Evolutionary conservation across 2,888 invertebrate species (phyloP), one percentile per base, ranked within the genome.

Genomic region (Smittia aterrima): DNA sequence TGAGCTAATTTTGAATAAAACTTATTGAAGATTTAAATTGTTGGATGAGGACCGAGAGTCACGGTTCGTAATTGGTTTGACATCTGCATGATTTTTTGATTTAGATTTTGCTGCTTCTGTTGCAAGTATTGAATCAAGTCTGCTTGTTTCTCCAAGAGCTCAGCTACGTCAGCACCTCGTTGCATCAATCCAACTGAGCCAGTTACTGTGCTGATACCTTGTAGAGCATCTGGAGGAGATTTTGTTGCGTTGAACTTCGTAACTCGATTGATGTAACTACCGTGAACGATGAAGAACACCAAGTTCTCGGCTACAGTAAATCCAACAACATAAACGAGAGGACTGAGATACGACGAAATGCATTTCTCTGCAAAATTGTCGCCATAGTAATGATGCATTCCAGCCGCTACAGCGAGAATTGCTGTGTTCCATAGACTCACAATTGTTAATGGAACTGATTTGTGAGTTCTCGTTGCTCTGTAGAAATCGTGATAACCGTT

Each of bases 401-500:
- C 76, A n/a, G 86, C 82, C 79, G 86, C 85, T 0, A 87, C 79
- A 27, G 87, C 80, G 70, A 89, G 78, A 27, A 89, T 80, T 47
- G 82, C 80, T 0, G 85, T 86, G 82, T 84, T 89, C 89, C 85
- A 89, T 18, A 89, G 79, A 6, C 89, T 89, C 0, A 87, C 86
- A 20, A 89, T 81, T 77, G 87, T 87, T 54, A 89, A 80, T 0
- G 90, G 89, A 16, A 88, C 81, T 74, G 87, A 84, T 77, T 87
- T 86, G 72, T 87, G 87, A 74, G 84, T 83, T 77, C 85, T 84
- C 0, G 87, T 88, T 7, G 86, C 85, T 75, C 88, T 86, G 79
- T 89, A 87, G 79, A 90, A 90, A 71, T 90, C 89, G 75, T 90
- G 84, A 78, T 90, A 90, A 1, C 90, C 90, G 78, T 86, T 86